phyloP scores from a whole-genome alignment of 2,113 vertebrate genomes.

The Tamias sibiricus region DNA sequence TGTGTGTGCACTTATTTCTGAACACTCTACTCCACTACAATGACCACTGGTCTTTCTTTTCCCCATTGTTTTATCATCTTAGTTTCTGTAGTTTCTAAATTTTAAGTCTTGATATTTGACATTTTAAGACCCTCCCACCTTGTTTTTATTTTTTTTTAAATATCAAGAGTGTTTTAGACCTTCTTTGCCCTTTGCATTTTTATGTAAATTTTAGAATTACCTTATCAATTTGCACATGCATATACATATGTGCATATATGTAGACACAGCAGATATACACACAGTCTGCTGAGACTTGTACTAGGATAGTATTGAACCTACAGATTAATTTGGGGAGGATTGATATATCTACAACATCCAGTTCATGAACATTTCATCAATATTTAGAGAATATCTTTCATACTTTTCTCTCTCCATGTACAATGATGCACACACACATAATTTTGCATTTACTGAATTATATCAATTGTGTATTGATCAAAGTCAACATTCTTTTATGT shows the following conservation, averaged over 20 bases:
- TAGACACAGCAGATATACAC: background rate
- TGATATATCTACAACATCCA: background rate
- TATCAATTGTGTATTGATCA: background rate
- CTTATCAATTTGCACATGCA: background rate
- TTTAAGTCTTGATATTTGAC: background rate
- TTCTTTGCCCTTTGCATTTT: background rate
- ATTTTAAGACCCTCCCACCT: background rate
- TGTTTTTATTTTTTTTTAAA: background rate
- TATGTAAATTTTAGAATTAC: constrained; percentile 15
- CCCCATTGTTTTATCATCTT: background rate
- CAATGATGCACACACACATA: background rate
- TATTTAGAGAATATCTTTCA: background rate
- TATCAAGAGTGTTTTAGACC: background rate
- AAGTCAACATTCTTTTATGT: background rate
- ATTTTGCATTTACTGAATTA: background rate
- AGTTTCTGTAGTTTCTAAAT: background rate
- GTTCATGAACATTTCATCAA: background rate
- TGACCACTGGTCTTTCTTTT: background rate
- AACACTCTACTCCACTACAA: background rate
- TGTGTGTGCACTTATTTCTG: background rate
- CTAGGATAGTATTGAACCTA: background rate
- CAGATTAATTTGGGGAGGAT: background rate
- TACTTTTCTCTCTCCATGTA: background rate
- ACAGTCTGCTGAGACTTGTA: background rate
- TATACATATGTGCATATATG: background rate